A percentile compares a stretch with the other conserved stretches of the same genome.
Conservation (phyloP, 2,113 vertebrate species). For the Otolemur garnettii region DNA sequence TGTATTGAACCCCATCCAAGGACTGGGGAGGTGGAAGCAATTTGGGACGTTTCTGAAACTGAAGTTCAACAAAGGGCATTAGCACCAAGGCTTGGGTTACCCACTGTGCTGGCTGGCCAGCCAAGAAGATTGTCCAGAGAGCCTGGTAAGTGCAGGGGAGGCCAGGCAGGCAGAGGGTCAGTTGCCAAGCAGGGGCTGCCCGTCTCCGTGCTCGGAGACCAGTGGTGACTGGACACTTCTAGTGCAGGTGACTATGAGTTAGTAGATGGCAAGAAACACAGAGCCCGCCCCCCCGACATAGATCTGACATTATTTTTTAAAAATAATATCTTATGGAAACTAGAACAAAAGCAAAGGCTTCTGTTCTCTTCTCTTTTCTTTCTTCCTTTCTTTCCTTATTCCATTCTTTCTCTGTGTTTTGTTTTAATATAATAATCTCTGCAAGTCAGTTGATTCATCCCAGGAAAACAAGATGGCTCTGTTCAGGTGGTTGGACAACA, state of each 20-base stretch:
- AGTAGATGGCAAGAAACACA: too few relatives aligned
- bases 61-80: background rate
- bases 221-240: slow-evolving; percentile 14
- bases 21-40: background rate
- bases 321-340: background rate
- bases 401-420: background rate
- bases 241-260: background rate
- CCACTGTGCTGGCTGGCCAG: too few relatives aligned
- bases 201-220: slow-evolving; percentile 35
- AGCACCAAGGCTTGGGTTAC: too few relatives aligned
- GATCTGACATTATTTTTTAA: background rate
- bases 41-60: background rate
- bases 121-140: background rate
- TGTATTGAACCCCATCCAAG: too few relatives aligned
- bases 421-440: background rate
- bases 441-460: background rate
- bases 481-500: background rate
- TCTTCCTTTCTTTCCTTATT: too few relatives aligned
- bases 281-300: background rate
- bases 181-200: slow-evolving; percentile 51
- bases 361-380: background rate
- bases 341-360: background rate
- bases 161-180: slow-evolving; percentile 52
- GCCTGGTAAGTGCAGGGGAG: slow-evolving; percentile 14
- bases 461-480: background rate